These are phyloP conservation scores for Oreotragus oreotragus DNA, from an alignment of 2,113 vertebrate species.

Conservation along the genomic window DNA sequence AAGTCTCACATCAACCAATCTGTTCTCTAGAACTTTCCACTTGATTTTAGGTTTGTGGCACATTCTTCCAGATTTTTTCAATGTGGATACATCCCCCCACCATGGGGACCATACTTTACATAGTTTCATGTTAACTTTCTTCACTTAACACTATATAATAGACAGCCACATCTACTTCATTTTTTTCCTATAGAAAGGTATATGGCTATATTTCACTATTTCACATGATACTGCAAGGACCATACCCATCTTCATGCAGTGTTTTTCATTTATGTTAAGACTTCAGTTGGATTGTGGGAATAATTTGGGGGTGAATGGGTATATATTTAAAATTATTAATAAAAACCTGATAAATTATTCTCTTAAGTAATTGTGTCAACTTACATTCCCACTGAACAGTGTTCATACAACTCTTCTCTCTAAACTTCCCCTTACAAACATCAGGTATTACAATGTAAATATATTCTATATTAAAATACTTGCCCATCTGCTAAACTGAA, in stretches of 20 bases:
- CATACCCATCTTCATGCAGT: background rate
- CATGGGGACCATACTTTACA: background rate
- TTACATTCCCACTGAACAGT: background rate
- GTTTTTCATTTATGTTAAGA: background rate
- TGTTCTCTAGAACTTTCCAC: background rate
- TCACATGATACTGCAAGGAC: background rate
- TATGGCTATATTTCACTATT: background rate
- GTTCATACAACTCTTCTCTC: background rate
- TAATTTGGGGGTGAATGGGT: background rate
- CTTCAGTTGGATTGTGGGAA: background rate
- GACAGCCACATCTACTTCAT: background rate
- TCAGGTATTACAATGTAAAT: background rate
- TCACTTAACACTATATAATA: background rate
- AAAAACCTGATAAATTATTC: background rate
- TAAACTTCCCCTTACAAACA: background rate
- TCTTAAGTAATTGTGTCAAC: background rate
- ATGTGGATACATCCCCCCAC: background rate
- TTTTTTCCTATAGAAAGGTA: background rate
- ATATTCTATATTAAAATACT: slow-evolving; percentile 14
- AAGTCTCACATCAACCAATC: background rate
- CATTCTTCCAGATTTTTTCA: background rate
- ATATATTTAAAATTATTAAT: background rate
- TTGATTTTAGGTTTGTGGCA: background rate
- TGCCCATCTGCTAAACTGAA: background rate
- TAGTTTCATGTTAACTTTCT: background rate